phyloP scores from a whole-genome alignment of 2,797 vertebrate species.

The Centropyge bicolor region DNA sequence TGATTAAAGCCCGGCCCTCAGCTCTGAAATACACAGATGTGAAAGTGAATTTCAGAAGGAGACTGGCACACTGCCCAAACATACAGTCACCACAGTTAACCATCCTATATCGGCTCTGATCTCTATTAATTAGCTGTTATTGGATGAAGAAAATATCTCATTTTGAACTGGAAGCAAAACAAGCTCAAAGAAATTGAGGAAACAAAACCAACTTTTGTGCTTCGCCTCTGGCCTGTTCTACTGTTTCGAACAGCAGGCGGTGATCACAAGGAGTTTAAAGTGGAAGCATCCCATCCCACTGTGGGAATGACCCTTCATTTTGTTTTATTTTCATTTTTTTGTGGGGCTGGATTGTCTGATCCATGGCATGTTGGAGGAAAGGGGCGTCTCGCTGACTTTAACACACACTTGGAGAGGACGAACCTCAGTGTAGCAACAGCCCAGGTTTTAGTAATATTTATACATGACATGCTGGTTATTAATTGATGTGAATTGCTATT shows the following conservation, averaged over 20 bases:
- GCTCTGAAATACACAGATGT: slow-evolving; percentile 46
- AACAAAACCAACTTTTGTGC: slow-evolving; percentile 32
- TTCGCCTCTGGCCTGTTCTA: slow-evolving; percentile 45
- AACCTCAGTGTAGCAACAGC: slow-evolving; percentile 81
- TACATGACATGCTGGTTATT: slow-evolving; percentile 80
- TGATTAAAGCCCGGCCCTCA: slow-evolving; percentile 11
- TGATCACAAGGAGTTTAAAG: slow-evolving; percentile 29
- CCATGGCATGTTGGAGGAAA: slow-evolving; percentile 45
- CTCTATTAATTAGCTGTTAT: slow-evolving; percentile 7
- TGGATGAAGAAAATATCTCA: slow-evolving; percentile 16
- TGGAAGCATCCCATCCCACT: slow-evolving; percentile 24
- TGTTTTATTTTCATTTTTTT: background rate
- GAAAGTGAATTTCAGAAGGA: slow-evolving; percentile 37
- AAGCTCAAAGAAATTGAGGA: slow-evolving; percentile 15
- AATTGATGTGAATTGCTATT: slow-evolving; percentile 81
- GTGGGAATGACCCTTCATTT: slow-evolving; percentile 28
- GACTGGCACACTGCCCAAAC: slow-evolving; percentile 34
- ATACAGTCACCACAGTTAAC: slow-evolving; percentile 10
- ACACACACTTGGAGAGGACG: slow-evolving; percentile 55
- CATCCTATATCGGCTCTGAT: slow-evolving; percentile 10
- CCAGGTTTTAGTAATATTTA: slow-evolving; percentile 84
- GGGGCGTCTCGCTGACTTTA: slow-evolving; percentile 18
- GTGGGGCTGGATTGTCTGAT: slow-evolving; percentile 42
- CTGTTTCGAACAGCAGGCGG: slow-evolving; percentile 41
- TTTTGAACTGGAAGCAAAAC: slow-evolving; percentile 64